Base-by-base conservation (phyloP, 2,113 vertebrate genomes). In the Heterotis niloticus region DNA sequence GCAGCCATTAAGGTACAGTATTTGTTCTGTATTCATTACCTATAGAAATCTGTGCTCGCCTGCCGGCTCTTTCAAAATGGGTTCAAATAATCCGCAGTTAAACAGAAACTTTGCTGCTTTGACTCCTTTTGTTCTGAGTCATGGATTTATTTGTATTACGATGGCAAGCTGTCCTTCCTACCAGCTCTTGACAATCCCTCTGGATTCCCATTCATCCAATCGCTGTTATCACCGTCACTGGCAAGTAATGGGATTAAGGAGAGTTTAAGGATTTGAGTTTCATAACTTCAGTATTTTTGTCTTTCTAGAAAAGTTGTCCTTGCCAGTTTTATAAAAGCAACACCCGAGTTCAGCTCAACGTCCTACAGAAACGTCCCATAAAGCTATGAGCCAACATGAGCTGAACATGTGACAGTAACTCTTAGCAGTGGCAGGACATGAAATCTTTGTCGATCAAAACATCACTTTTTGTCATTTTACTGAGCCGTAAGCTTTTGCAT, bases 191-290 rank as follows among this genome's bases (percentile, higher is more conserved):
- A 66, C 1, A 24, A 71, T 71, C 34, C 56, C 54, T 54, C 17
- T 12, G 82, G 85, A 87, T 73, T 81, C 84, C 83, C 78, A 85
- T 62, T 80, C 84, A 81, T 76, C 86, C 74, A 79, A 75, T 18
- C 59, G 34, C 64, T 18, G 10, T 57, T 64, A 16, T 80, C 78
- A 82, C 81, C 57, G 68, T 70, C 73, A 59, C 56, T 78, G 67
- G 4, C 26, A 75, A 44, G 74, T 85, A 86, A 89, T 83, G 59
- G 71, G 87, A 89, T 90, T 90, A 89, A 11, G 75, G 78, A 82
- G 65, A 70, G 76, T 5, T 73, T 80, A 71, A 34, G 74, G 69
- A 69, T 59, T 81, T 3, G 64, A 77, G 82, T 89, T 87, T 86
- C 64, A 79, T 83, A 85, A 88, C 76, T 76, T 26, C 14, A 24